Evolutionary conservation across 2,113 vertebrate genomes (phyloP), one percentile per base, ranked within the genome.

Genomic region (Pygathrix nemaeus): DNA sequence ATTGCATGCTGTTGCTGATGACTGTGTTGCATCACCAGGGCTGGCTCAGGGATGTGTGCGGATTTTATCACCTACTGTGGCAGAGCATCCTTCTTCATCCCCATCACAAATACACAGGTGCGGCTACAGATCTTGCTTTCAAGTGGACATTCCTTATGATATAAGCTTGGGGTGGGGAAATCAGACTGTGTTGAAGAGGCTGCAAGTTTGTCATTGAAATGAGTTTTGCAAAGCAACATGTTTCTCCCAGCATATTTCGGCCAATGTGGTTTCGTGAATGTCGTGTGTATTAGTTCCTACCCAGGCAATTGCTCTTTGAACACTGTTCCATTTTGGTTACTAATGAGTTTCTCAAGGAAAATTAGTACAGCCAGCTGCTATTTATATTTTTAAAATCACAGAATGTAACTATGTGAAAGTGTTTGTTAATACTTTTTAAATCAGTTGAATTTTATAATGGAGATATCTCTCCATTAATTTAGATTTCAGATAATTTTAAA

Each of bases 291-390:
- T 25, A 8, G 17, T 48, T 86, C 30, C 66, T 48, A 20, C 61
- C 13, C 2, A 80, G 32, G 2, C 38, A 66, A 23, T 23, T 32
- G 21, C 18, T n/a, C 35, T 11, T 2, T 68, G 55, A 61, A 61
- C 16, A 25, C 4, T 20, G 25, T 38, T n/a, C 8, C 18, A 13
- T 73, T 45, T 59, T 52, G 30, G 6, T 18, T 81, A 18, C 59
- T 90, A 35, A 93, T 81, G 40, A 11, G 23, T 55, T 97, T 95
- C 76, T 81, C 59, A 38, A 73, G 72, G 55, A 82, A 96, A 91
- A 32, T 30, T 59, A 61, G 11, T 43, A 61, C 8, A n/a, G 12
- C 1, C 18, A 59, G 76, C 57, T 9, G 38, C 43, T 61, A 45
- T 43, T 61, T 40, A 76, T 17, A 25, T 55, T 84, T 93, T 55